Percentiles rank a stretch among this genome's conserved stretches.
Conservation (phyloP, 2,113 vertebrate genomes). For the Guaruba guarouba region DNA sequence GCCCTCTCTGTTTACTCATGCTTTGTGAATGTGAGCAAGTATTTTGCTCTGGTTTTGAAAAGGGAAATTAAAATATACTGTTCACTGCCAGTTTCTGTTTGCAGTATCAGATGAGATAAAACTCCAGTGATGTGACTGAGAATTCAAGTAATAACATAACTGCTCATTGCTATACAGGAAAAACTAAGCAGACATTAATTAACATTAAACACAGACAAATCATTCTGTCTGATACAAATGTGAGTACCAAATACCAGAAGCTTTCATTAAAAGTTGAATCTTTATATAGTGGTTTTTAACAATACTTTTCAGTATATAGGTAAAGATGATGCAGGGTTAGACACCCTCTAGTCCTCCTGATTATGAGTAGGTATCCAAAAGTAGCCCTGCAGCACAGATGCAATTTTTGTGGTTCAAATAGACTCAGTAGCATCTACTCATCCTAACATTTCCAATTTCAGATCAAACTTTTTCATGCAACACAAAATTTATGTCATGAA, state of each 20-base stretch:
- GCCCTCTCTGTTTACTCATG: not conserved
- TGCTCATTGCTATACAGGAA: not conserved
- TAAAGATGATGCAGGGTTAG: not conserved
- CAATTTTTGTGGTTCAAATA: not conserved
- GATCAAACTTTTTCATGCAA: not conserved
- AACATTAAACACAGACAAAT: not conserved
- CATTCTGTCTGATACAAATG: not conserved
- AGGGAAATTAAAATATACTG: not conserved
- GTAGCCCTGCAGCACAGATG: not conserved
- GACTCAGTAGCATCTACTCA: not conserved
- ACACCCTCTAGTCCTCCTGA: not conserved
- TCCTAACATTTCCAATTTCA: not conserved
- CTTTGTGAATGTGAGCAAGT: not conserved
- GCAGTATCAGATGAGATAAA: not conserved
- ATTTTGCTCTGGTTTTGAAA: conserved; percentile 3
- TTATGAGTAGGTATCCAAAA: not conserved
- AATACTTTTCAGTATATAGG: not conserved
- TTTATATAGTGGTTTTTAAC: not conserved
- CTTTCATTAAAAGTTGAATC: not conserved
- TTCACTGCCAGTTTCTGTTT: not conserved
- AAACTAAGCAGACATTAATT: not conserved
- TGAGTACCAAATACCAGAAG: not conserved
- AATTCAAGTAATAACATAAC: not conserved
- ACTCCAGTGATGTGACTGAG: not conserved
- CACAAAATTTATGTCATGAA: not conserved